Base-by-base conservation (phyloP, 2,113 vertebrate species). In the Puma concolor region DNA sequence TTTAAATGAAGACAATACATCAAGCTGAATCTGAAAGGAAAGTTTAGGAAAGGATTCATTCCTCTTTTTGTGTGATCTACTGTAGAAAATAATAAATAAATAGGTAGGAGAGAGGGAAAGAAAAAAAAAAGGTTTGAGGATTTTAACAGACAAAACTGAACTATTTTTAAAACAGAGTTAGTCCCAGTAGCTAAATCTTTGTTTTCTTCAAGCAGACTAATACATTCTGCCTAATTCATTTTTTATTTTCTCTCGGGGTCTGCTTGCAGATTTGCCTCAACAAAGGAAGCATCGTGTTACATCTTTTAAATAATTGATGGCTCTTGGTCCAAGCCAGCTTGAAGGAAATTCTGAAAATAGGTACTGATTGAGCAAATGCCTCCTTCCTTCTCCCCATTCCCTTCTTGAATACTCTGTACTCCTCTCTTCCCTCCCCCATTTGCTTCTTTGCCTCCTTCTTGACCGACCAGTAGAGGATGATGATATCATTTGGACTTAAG, bases 191-290 rank as follows among this genome's bases (percentile, higher is more conserved):
- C 98, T 98, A 98, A 99, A 98, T 99, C 98, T 98, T 98, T 99
- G 98, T 99, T 99, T 98, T 99, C 99, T 99, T 99, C 98, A 98
- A 99, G 98, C 98, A 9, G 98, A 98, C 99, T 99, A 99, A 99
- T 99, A 99, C 99, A 99, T 99, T 99, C 99, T 99, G 99, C 99
- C 99, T 99, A 99, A 99, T 99, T 99, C 99, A 99, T 99, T 99
- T 99, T 99, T 99, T 99, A 99, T 99, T 99, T 99, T 99, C 99
- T 99, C 99, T 98, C 97, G 99, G 99, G 99, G 99, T 99, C 99
- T 99, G 99, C 99, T 99, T 99, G 99, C 99, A 99, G 99, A 99
- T 99, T 99, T 99, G 99, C 99, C 98, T 99, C 99, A 99, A 99
- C 99, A 99, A 99, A 99, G 99, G 99, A 99, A 99, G 99, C 99